Evolutionary conservation across 2,888 invertebrate genomes (phyloP).

Genomic region (Cataglyphis cursor): DNA sequence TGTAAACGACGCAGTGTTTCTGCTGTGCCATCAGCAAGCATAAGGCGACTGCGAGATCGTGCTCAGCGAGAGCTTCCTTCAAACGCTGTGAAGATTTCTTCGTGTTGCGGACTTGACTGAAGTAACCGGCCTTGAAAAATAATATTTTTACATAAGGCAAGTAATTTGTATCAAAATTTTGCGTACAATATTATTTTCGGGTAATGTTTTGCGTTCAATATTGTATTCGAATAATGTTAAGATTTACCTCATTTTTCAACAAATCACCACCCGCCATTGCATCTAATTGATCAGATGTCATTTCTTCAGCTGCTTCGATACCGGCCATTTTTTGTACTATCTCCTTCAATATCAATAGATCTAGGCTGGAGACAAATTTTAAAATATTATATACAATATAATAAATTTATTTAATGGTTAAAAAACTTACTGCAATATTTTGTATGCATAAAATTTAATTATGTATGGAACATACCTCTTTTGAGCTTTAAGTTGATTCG

Average conservation of each 20-base stretch:
- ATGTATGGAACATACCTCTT: slow-evolving; percentile 91
- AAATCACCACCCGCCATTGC: slow-evolving; percentile 99
- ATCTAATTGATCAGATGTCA: slow-evolving; percentile 98
- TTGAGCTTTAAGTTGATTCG: slow-evolving; percentile 98
- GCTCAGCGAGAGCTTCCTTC: slow-evolving; percentile 97
- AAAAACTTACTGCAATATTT: neutral
- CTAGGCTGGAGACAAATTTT: slow-evolving; percentile 89
- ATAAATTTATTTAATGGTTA: neutral
- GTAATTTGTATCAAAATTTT: slow-evolving; percentile 12
- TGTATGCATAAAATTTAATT: neutral
- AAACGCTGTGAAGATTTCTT: slow-evolving; percentile 97
- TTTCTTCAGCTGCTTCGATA: slow-evolving; percentile 98
- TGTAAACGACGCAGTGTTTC: slow-evolving; percentile 97
- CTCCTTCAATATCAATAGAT: slow-evolving; percentile 97
- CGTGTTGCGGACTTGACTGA: slow-evolving; percentile 98
- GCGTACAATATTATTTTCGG: neutral
- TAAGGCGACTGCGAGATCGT: slow-evolving; percentile 96
- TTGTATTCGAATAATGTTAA: neutral
- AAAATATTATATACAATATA: neutral
- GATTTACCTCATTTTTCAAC: slow-evolving; percentile 94
- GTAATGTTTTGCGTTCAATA: slow-evolving; percentile 1
- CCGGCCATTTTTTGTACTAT: slow-evolving; percentile 99
- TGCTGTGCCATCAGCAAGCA: slow-evolving; percentile 99
- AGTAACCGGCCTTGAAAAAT: slow-evolving; percentile 94
- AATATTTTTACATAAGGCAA: neutral